Base-by-base conservation (phyloP, 2,888 invertebrate species). In the Euplexia lucipara region DNA sequence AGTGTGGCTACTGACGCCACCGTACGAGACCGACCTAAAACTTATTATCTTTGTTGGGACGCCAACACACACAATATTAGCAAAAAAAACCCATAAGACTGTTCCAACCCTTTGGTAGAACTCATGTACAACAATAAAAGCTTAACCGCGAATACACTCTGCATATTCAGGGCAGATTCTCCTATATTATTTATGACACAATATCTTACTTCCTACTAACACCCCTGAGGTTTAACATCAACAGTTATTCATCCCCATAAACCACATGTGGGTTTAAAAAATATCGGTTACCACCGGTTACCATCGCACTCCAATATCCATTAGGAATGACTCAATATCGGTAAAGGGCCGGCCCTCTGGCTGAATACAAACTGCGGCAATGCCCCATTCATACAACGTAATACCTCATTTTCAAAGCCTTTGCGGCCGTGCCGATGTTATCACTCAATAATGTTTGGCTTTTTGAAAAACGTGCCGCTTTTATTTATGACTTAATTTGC, bases 291-390 rank as follows among this genome's bases (percentile, higher is more conserved):
- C 64, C 54, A 48, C 53, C 61, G 56, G 75, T 73, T 73, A 60
- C 66, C 74, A 71, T 59, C 48, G 62, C 62, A 73, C 73, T 83
- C 78, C 85, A 87, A 87, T 86, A 87, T 86, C 86, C 83, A 87
- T 87, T 84, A 86, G 89, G 90, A 86, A 90, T 85, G 84, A 83
- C 87, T 91, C 90, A 89, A 92, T 91, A 87, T 79, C 84, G 83
- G 85, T 83, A 86, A 86, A 87, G 87, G 85, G 85, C 80, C 81
- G 78, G 70, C 65, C 67, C 83, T 81, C 81, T 76, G 68, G 75
- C 83, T 90, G 92, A 91, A 93, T 93, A 91, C 88, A 91, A 93
- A 93, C 90, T 87, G 89, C 88, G 84, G 80, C 79, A 81, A 86
- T 88, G 80, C 74, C 82, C 84, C 84, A 71, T 79, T 79, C 83